Conservation (phyloP, 2,113 vertebrate genomes). For the Triplophysa dalaica region DNA sequence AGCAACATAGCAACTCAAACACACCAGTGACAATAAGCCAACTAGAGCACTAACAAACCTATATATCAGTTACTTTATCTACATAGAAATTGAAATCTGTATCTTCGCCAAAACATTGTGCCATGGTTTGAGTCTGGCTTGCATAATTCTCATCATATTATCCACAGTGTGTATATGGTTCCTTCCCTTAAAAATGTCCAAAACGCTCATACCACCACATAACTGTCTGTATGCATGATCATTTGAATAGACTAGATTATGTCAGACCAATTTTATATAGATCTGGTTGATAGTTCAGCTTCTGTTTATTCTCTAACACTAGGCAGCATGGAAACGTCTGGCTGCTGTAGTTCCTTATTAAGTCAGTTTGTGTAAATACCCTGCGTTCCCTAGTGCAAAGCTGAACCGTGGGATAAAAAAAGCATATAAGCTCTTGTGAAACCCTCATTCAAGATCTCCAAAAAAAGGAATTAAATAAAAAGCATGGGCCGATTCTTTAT, state of each 20-base stretch:
- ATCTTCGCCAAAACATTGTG: not conserved
- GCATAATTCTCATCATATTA: not conserved
- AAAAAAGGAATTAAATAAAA: not conserved
- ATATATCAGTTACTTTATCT: too few species aligned
- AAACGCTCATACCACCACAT: too few species aligned
- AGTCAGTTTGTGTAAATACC: constrained; percentile 15
- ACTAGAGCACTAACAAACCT: not conserved
- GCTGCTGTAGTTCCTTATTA: not conserved
- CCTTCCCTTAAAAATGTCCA: too few species aligned
- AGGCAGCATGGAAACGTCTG: not conserved
- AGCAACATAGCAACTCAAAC: constrained; percentile 22
- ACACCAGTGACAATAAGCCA: not conserved
- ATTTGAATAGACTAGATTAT: too few species aligned
- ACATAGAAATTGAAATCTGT: too few species aligned
- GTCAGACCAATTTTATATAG: too few species aligned
- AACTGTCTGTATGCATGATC: too few species aligned
- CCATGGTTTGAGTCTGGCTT: not conserved
- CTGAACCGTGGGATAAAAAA: too few species aligned
- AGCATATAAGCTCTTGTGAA: not conserved
- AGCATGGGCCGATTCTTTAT: too few species aligned
- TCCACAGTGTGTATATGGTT: not conserved
- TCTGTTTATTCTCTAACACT: constrained; percentile 3
- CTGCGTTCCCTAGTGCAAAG: constrained; percentile 2
- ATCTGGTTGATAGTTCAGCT: not conserved
- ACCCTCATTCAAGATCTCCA: not conserved